Evolutionary conservation across 2,797 vertebrate species (phyloP), one percentile per base, ranked within the genome.

Genomic region (Phoebastria nigripes): DNA sequence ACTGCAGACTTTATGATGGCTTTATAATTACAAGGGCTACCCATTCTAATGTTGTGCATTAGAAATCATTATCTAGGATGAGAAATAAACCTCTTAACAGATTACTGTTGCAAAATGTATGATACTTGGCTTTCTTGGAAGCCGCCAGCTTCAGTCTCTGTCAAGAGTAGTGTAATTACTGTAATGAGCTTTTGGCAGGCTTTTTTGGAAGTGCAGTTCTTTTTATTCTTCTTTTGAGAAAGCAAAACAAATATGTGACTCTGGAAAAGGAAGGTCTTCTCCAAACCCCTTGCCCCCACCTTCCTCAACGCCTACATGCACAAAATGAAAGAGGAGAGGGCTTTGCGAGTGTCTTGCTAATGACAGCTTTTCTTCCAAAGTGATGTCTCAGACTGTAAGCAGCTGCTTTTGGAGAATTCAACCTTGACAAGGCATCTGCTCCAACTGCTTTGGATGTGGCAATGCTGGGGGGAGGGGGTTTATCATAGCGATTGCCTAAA

Each of bases 341-440:
- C 31, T 87, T n/a, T 11, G 63, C 2, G 13, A 51, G 65, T 41
- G 76, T 9, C 82, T 59, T 61, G 71, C 59, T 94, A 76, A 90
- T 71, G 87, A 83, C 33, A 46, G 49, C 63, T 82, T 81, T 55
- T 83, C 44, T 65, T 62, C 93, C 63, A 65, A 33, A 47, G 90
- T 42, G 49, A 39, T 71, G 73, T 11, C 94, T 95, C 7, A 39
- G 67, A 73, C 66, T 79, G 84, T 12, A 70, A 91, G 93, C 90
- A 95, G 79, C 86, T 97, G 94, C 81, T 93, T 74, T 55, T 88
- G 77, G 83, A 93, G 95, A 79, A 67, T 35, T 94, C 91, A 95
- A 1, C 83, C 91, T 95, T 67, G 74, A 90, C 89, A 82, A 87
- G 63, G 47, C 92, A 88, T 93, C 96, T 95, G 73, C 49, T 95